Conservation (phyloP, 2,113 vertebrate species). For the Echinops telfairi region DNA sequence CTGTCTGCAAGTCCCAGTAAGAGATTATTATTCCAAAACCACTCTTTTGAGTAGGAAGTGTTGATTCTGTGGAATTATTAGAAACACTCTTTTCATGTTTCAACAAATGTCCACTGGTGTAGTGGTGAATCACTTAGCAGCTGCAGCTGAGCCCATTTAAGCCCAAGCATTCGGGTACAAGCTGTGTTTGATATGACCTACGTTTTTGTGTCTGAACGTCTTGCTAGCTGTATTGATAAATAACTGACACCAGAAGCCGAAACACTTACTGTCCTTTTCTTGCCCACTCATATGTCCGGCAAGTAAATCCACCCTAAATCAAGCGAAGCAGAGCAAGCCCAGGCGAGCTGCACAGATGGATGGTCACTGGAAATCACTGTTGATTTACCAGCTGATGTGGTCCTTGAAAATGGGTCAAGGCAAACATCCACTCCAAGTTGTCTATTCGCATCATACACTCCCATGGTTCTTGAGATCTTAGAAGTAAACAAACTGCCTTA, state of each 20-base stretch:
- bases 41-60: constrained; percentile 38
- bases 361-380: constrained; percentile 64
- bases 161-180: neutral
- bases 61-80: constrained; percentile 39
- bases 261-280: constrained; percentile 38
- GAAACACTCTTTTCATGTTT: constrained; percentile 41
- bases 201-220: neutral
- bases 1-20: neutral
- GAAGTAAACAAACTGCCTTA: neutral
- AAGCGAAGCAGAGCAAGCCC: constrained; percentile 70
- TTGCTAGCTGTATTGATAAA: constrained; percentile 67
- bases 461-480: neutral
- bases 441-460: neutral
- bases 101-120: constrained; percentile 48
- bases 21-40: neutral
- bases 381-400: constrained; percentile 52
- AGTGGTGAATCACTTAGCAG: constrained; percentile 34
- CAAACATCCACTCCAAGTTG: neutral
- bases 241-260: constrained; percentile 42
- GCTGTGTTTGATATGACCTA: constrained; percentile 38
- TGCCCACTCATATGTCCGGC: neutral
- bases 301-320: constrained; percentile 52
- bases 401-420: neutral
- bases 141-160: neutral
- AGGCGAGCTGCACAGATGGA: constrained; percentile 72